Conservation (phyloP, 2,113 vertebrate genomes). For the Hystrix cristata region DNA sequence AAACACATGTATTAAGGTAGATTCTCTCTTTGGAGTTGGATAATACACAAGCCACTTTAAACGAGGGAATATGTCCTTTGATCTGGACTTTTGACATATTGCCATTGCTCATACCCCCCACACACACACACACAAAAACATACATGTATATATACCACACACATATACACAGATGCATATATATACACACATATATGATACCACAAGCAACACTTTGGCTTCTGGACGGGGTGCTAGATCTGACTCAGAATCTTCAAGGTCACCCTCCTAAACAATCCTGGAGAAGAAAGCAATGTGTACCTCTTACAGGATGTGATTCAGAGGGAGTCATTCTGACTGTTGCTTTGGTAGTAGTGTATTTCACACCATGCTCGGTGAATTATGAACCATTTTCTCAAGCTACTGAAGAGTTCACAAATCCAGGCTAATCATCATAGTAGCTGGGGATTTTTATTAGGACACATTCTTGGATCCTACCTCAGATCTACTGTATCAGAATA, state of each 20-base stretch:
- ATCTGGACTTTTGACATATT: neutral
- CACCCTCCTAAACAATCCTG: neutral
- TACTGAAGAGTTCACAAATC: constrained; percentile 21
- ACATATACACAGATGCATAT: neutral
- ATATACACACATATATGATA: neutral
- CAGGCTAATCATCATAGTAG: neutral
- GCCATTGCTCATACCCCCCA: neutral
- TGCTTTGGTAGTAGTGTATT: neutral
- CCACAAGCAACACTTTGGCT: neutral
- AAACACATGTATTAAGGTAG: neutral
- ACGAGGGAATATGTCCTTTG: neutral
- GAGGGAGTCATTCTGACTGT: neutral
- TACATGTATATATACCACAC: neutral
- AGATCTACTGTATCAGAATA: neutral
- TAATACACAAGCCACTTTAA: neutral
- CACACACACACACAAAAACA: neutral
- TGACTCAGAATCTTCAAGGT: neutral
- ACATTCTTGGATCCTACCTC: neutral
- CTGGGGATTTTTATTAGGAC: neutral
- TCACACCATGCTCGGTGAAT: neutral
- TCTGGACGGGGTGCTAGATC: neutral
- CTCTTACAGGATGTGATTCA: neutral
- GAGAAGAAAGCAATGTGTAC: neutral
- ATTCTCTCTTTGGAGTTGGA: neutral
- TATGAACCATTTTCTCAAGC: neutral